Conservation (phyloP, 2,888 invertebrate genomes). For the Petrolisthes manimaculis region DNA sequence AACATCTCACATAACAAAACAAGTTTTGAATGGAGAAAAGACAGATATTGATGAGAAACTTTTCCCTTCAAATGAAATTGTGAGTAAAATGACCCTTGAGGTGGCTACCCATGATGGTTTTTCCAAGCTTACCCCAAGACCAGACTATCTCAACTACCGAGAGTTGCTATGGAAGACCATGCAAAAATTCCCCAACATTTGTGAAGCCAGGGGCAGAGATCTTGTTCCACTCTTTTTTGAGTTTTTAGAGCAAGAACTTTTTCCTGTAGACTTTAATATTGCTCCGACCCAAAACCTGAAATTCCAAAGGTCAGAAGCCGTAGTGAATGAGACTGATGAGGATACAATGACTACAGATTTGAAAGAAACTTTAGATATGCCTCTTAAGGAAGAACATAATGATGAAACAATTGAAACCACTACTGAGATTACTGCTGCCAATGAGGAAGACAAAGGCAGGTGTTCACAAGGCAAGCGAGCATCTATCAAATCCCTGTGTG, state of each 20-base stretch:
- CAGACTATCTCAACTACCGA: slow-evolving; percentile 57
- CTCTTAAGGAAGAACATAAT: neutral
- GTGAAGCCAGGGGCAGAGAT: slow-evolving; percentile 85
- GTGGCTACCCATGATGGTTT: slow-evolving; percentile 48
- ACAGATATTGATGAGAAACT: slow-evolving; percentile 26
- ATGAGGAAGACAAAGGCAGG: neutral
- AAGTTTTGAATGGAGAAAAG: slow-evolving; percentile 14
- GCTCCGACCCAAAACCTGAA: slow-evolving; percentile 62
- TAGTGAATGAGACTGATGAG: neutral
- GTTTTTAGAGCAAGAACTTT: slow-evolving; percentile 78
- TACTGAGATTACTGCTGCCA: neutral
- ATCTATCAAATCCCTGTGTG: slow-evolving; percentile 58
- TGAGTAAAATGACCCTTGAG: slow-evolving; percentile 22
- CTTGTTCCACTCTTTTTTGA: slow-evolving; percentile 83
- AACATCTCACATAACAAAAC: slow-evolving; percentile 33
- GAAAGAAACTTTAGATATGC: neutral
- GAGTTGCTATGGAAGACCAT: slow-evolving; percentile 63
- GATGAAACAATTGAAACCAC: neutral
- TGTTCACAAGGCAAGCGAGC: slow-evolving; percentile 19
- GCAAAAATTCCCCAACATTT: slow-evolving; percentile 74
- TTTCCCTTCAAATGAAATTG: neutral
- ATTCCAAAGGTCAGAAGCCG: neutral
- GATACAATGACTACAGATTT: neutral
- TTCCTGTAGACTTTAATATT: slow-evolving; percentile 53
- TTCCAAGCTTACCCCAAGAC: slow-evolving; percentile 22